These are phyloP conservation scores for Myotis pilosus DNA, from an alignment of 2,797 vertebrate genomes.

Conservation along the genomic window DNA sequence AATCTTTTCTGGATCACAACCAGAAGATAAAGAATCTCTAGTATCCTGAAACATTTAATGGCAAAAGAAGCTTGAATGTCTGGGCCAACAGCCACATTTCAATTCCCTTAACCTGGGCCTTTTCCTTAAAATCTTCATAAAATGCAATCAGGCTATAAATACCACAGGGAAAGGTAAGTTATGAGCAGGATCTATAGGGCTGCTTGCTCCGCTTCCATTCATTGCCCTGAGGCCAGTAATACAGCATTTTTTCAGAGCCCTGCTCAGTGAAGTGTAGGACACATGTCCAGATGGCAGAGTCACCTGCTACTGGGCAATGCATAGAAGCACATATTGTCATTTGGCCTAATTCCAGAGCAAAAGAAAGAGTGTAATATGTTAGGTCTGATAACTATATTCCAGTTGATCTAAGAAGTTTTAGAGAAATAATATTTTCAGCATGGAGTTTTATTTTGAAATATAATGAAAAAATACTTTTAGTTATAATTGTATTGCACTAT, in stretches of 20 bases:
- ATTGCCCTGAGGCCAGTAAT: conserved; percentile 57
- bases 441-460: conserved; percentile 16
- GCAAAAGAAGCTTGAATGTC: conserved; percentile 27
- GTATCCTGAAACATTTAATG: conserved; percentile 2
- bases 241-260: conserved; percentile 46
- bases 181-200: conserved; percentile 35
- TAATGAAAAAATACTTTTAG: background rate
- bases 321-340: conserved; percentile 65
- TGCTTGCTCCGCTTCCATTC: background rate
- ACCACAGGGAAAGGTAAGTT: conserved; percentile 42
- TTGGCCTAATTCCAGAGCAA: conserved; percentile 68
- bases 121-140: conserved; percentile 31
- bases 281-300: conserved; percentile 66
- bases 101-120: background rate
- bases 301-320: conserved; percentile 67
- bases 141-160: conserved; percentile 6
- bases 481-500: background rate
- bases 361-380: conserved; percentile 55
- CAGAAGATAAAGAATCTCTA: conserved; percentile 3
- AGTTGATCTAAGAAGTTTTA: conserved; percentile 32
- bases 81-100: background rate
- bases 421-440: conserved; percentile 37
- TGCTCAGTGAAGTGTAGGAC: conserved; percentile 63
- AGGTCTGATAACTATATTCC: background rate
- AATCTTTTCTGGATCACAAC: conserved; percentile 37